Evolutionary conservation across 2,113 vertebrate species (phyloP).

Genomic region (Progne subis): DNA sequence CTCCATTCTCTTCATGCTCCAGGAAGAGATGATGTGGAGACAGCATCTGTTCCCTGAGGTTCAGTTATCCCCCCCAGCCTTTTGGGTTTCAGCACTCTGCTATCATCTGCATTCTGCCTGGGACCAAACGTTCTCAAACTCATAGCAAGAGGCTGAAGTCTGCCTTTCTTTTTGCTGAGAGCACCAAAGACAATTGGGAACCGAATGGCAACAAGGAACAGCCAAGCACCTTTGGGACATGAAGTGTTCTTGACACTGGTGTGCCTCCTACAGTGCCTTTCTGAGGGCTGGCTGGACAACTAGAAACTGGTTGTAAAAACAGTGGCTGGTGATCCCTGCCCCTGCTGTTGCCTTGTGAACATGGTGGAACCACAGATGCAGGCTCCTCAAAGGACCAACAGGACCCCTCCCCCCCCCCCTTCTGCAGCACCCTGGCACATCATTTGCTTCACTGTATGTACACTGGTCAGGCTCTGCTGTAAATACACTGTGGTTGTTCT

Average conservation of each 20-base stretch:
- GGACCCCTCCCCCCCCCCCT: not conserved
- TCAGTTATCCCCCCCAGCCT: not conserved
- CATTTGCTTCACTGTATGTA: not conserved
- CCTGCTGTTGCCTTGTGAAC: not conserved
- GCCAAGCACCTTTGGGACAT: not conserved
- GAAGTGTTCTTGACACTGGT: not conserved
- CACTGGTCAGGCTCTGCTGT: not conserved
- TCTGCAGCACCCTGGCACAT: not conserved
- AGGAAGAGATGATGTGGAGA: not conserved
- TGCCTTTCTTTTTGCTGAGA: not conserved
- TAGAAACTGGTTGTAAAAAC: not conserved
- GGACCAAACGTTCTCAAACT: not conserved
- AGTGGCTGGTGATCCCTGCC: not conserved
- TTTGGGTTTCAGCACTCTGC: not conserved
- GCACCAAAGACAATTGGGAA: not conserved
- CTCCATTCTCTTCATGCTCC: not conserved
- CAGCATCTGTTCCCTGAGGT: not conserved
- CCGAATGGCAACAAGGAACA: not conserved
- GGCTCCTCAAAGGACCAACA: not conserved
- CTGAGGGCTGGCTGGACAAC: not conserved
- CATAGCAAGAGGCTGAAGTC: not conserved
- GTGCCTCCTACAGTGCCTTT: not conserved
- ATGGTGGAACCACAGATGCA: not conserved
- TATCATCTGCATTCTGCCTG: not conserved
- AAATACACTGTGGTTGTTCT: slow-evolving; percentile 27